phyloP scores from a whole-genome alignment of 2,113 vertebrate species.

The Vulpes vulpes region DNA sequence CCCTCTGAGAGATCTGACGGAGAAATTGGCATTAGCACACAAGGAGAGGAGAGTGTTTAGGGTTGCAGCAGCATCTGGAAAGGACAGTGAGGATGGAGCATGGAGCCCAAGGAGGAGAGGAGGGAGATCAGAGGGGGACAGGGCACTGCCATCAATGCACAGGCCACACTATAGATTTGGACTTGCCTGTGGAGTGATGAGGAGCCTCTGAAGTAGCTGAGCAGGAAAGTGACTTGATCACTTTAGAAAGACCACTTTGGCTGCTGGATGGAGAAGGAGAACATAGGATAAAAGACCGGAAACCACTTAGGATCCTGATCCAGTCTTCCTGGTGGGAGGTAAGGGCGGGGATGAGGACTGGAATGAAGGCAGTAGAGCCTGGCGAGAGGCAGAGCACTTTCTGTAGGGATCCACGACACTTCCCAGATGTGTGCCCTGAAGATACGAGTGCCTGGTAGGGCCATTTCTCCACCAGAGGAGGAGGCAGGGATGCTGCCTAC shows the following conservation, averaged over 20 bases:
- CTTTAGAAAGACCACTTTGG: not conserved
- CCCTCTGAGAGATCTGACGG: not conserved
- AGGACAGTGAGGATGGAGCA: not conserved
- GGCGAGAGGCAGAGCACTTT: not conserved
- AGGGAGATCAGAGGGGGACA: not conserved
- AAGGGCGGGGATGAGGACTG: accelerated
- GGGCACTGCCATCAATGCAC: not conserved
- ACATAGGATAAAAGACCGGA: not conserved
- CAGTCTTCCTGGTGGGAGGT: not conserved
- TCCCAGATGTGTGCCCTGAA: not conserved
- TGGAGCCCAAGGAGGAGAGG: not conserved
- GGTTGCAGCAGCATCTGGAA: accelerated
- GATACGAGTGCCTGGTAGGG: not conserved
- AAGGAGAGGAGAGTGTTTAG: not conserved
- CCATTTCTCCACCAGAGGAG: not conserved
- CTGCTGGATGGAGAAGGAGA: not conserved
- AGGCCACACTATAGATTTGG: not conserved
- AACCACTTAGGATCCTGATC: not conserved
- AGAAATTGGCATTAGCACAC: not conserved
- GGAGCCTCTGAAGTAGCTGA: not conserved
- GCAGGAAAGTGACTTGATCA: not conserved
- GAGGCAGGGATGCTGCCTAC: not conserved
- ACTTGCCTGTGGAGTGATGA: not conserved
- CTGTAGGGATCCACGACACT: accelerated
- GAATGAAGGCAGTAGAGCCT: not conserved